Base-by-base conservation (phyloP, 2,888 invertebrate genomes). In the Hecatera dysodea region DNA sequence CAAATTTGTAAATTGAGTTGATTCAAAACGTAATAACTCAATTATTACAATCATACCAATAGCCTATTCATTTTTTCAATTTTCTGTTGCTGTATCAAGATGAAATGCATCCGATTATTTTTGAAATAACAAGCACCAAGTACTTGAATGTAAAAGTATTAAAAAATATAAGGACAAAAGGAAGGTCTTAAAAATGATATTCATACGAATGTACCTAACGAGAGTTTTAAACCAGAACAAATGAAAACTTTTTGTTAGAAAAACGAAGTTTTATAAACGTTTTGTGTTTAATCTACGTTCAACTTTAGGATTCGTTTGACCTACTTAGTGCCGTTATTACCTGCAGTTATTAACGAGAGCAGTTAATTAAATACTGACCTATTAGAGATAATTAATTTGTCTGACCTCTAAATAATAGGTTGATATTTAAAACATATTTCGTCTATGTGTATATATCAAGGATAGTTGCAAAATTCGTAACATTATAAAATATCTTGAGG, bases 231-330 rank as follows among this genome's bases (percentile, higher is more conserved):
- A 59, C n/a, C n/a, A 9, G 15, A 57, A 70, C 17, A 52, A 17
- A n/a, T 9, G 17, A 11, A 36, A 42, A 15, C 39, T 44, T 27
- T 59, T 59, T 72, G 22, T 22, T 19, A 24, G 1, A 72, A 64
- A 64, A 57, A 50, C 22, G 17, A 63, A 50, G 19, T 27, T 56
- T 1, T 44, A 33, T 19, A 27, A 57, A 29, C 22, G 7, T 29
- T 74, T 57, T 57, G 29, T 66, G 17, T 46, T 52, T 22, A 60
- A 61, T 50, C 11, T 57, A 57, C 50, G 24, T 17, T 12, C 3
- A 67, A 56, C 36, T 67, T 67, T 57, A n/a, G 56, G 15, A 46
- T 56, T n/a, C 11, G 46, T 39, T 61, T 57, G 48, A 62, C 61
- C 55, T 62, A 67, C 19, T 53, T 72, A 53, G 12, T 19, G n/a